A percentile compares a stretch with the other conserved stretches of the same genome.
These are phyloP conservation scores for Peromyscus leucopus DNA, from an alignment of 2,113 vertebrate genomes.

Conservation along the genomic window DNA sequence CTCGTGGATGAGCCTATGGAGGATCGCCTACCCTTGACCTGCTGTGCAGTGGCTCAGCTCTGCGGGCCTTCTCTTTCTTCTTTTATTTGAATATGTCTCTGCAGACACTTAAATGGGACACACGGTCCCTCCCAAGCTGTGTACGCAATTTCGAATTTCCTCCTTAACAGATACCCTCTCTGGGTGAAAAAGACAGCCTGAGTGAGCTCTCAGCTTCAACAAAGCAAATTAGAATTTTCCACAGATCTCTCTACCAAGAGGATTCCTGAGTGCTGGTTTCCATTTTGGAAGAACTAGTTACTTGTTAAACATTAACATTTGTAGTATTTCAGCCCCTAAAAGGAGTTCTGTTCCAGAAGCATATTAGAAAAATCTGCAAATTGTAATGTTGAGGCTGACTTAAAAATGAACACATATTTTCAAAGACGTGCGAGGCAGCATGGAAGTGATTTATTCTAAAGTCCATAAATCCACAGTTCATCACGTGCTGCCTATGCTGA, in stretches of 20 bases:
- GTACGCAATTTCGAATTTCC: constrained; percentile 48
- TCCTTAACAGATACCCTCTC: not conserved
- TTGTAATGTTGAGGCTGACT: constrained; percentile 38
- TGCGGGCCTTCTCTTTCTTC: constrained; percentile 9
- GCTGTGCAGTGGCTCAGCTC: not conserved
- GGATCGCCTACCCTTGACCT: not conserved
- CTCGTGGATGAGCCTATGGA: not conserved
- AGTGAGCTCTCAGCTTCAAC: constrained; percentile 44
- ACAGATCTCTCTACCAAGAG: constrained; percentile 3
- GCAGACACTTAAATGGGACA: constrained; percentile 24
- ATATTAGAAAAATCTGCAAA: constrained; percentile 40
- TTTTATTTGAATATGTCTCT: constrained; percentile 30
- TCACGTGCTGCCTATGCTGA: not conserved
- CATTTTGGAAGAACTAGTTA: constrained; percentile 45
- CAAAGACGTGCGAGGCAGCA: not conserved
- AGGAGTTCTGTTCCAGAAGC: constrained; percentile 39
- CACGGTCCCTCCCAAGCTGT: not conserved
- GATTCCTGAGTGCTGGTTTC: constrained; percentile 42
- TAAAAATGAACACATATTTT: constrained; percentile 35
- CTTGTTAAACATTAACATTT: constrained; percentile 57
- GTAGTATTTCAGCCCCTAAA: constrained; percentile 15
- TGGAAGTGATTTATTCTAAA: constrained; percentile 57
- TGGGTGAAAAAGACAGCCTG: constrained; percentile 42
- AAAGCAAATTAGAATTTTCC: constrained; percentile 65
- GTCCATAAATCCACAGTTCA: not conserved